A percentile compares a stretch with the other conserved stretches of the same genome.
phyloP scores from a whole-genome alignment of 2,888 invertebrate genomes.

The Drosophila affinis region DNA sequence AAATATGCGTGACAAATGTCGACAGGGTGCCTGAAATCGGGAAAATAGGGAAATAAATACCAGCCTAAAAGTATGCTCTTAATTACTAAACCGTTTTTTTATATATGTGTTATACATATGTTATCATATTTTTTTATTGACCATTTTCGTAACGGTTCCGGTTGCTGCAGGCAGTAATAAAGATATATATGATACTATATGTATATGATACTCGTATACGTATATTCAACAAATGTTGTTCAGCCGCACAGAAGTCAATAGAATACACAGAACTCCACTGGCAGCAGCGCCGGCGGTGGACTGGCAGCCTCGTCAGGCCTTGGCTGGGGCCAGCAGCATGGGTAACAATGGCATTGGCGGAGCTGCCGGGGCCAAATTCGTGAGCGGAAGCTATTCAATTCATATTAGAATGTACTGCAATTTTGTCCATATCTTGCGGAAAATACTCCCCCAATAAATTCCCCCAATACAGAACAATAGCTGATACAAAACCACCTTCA shows the following conservation, averaged over 20 bases:
- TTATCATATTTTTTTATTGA: neutral
- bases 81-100: neutral
- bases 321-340: too few species aligned
- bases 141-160: neutral
- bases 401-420: neutral
- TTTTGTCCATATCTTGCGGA: neutral
- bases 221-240: neutral
- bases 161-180: neutral
- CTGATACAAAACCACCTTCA: conserved; percentile 6
- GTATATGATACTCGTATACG: too few species aligned
- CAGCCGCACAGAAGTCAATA: neutral
- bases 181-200: too few species aligned
- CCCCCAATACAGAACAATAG: conserved; percentile 14
- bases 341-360: too few species aligned
- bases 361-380: too few species aligned
- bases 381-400: too few species aligned
- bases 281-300: too few species aligned
- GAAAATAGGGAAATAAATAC: too few species aligned
- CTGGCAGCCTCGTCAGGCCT: too few species aligned
- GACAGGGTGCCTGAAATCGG: conserved; percentile 7
- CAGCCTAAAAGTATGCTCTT: conserved; percentile 8
- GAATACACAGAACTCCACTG: too few species aligned
- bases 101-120: too few species aligned
- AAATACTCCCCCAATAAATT: conserved; percentile 15
- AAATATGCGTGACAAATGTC: conserved; percentile 44